These are phyloP conservation scores for Mercenaria mercenaria DNA, from an alignment of 1,140 invertebrate species.

Conservation along the genomic window DNA sequence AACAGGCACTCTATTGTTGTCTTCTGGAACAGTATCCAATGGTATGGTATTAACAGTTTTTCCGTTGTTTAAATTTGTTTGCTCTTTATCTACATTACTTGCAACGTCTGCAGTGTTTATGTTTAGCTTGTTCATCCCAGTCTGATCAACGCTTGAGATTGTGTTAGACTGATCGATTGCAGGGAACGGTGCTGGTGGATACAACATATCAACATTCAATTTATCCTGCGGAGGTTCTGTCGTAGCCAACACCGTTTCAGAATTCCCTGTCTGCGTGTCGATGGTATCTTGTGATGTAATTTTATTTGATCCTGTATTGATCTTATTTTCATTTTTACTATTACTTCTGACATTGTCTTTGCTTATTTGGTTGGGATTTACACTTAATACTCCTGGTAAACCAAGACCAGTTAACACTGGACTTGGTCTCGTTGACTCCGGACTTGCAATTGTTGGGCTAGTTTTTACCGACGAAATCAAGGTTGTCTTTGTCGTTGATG, in stretches of 20 bases:
- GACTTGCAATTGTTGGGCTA: not conserved
- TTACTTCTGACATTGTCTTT: no score
- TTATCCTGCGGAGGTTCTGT: not conserved
- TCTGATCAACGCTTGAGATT: not conserved
- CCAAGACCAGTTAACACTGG: not conserved
- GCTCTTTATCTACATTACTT: not conserved
- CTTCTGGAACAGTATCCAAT: not conserved
- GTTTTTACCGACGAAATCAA: not conserved
- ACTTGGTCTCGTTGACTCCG: not conserved
- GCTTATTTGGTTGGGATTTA: not conserved
- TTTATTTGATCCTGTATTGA: not conserved
- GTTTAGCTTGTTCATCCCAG: not conserved
- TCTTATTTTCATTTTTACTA: not conserved
- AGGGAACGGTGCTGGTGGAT: slow-evolving; percentile 24
- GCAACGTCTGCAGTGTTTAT: not conserved
- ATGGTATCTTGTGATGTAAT: not conserved
- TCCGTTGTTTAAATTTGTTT: not conserved
- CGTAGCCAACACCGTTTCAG: no score
- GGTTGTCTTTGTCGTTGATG: not conserved
- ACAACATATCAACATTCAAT: slow-evolving; percentile 22
- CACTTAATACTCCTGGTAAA: not conserved
- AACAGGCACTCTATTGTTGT: not conserved
- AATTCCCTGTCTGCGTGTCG: not conserved
- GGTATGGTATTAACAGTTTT: not conserved
- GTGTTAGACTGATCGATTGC: not conserved